These are phyloP conservation scores for Capitulum mitella DNA, from an alignment of 2,888 invertebrate species.

Conservation along the genomic window DNA sequence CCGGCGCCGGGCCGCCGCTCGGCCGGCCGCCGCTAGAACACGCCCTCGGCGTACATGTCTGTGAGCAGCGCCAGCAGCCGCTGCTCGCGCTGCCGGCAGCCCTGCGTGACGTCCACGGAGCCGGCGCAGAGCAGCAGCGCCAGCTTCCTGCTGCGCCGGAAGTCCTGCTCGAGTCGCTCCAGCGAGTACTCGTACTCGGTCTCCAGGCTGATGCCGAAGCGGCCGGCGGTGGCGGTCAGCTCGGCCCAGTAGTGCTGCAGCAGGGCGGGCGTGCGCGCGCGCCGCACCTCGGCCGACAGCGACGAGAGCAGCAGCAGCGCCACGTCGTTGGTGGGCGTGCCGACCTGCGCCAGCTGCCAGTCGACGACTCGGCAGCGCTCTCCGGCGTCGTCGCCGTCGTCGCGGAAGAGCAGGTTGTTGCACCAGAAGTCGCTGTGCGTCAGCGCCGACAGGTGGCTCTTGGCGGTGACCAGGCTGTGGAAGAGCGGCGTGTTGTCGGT, in stretches of 20 bases:
- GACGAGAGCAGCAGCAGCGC: constrained; percentile 62
- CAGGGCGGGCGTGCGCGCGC: constrained; percentile 52
- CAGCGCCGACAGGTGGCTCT: constrained; percentile 53
- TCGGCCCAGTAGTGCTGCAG: constrained; percentile 63
- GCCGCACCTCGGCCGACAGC: constrained; percentile 60
- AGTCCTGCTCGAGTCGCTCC: constrained; percentile 51
- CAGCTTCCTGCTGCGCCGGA: constrained; percentile 59
- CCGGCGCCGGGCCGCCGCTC: not conserved
- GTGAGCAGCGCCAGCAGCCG: constrained; percentile 64
- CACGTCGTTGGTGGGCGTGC: constrained; percentile 65
- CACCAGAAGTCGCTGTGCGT: constrained; percentile 81
- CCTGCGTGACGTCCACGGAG: constrained; percentile 70
- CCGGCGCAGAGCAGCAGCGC: constrained; percentile 71
- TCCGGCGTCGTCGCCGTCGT: constrained; percentile 42
- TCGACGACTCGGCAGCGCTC: constrained; percentile 59
- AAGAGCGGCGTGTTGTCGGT: constrained; percentile 30
- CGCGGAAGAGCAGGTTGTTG: constrained; percentile 64
- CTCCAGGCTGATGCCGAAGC: constrained; percentile 50
- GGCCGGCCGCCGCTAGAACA: constrained; percentile 45
- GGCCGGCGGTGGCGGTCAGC: constrained; percentile 54
- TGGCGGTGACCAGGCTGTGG: constrained; percentile 41
- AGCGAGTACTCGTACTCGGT: constrained; percentile 51
- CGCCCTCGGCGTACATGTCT: constrained; percentile 63
- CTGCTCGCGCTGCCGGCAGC: constrained; percentile 65
- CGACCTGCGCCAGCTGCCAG: constrained; percentile 71